Evolutionary conservation across 2,797 vertebrate species (phyloP).

Genomic region (Scolopax bukidnonensis): DNA sequence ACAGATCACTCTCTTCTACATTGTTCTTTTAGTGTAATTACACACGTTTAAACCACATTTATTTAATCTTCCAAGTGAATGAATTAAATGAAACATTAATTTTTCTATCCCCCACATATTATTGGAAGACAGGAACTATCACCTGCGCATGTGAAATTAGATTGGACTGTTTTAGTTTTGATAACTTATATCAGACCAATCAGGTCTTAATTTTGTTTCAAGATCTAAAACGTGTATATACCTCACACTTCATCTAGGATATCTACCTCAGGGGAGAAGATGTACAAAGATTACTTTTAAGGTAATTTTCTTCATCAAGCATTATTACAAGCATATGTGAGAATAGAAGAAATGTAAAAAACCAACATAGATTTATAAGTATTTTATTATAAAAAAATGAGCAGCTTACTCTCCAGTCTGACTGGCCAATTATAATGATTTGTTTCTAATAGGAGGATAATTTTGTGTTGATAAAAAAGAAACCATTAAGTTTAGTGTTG

Average conservation of each 20-base stretch:
- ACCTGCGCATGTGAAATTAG: not conserved
- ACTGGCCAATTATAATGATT: conserved; percentile 21
- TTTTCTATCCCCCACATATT: not conserved
- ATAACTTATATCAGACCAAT: not conserved
- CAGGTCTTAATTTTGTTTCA: not conserved
- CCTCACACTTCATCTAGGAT: not conserved
- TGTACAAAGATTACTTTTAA: not conserved
- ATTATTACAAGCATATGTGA: not conserved
- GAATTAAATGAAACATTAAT: conserved; percentile 30
- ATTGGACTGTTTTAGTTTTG: not conserved
- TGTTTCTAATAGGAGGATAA: conserved; percentile 16
- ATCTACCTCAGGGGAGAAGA: not conserved
- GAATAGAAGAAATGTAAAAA: conserved; percentile 14
- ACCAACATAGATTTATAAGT: not conserved
- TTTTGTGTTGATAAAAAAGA: not conserved
- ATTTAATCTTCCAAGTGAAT: not conserved
- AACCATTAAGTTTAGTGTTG: not conserved
- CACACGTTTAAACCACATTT: conserved; percentile 23
- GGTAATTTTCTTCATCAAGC: not conserved
- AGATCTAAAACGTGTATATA: not conserved
- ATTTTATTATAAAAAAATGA: not conserved
- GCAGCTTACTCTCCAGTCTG: not conserved
- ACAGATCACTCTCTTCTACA: not conserved
- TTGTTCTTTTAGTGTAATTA: conserved; percentile 18
- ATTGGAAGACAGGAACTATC: not conserved